A percentile compares a stretch with the other conserved stretches of the same genome.
Evolutionary conservation across 2,888 invertebrate species (phyloP).

Genomic region (Aspidiotus rigidus): DNA sequence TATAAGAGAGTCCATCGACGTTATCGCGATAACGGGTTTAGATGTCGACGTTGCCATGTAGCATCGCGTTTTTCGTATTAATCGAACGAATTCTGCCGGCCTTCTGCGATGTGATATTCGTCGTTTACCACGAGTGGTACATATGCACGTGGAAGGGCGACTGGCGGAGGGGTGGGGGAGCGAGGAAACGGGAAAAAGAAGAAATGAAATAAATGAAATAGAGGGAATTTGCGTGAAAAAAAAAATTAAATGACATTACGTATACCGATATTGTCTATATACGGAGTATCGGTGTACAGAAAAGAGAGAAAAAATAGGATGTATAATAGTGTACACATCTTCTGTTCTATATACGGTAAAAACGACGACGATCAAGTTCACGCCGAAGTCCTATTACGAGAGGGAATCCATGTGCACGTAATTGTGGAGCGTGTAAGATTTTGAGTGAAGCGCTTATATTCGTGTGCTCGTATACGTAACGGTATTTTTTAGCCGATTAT

Average conservation of each 20-base stretch:
- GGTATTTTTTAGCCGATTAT: neutral
- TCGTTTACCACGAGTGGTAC: neutral
- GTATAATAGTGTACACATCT: no score
- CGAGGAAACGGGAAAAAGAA: no score
- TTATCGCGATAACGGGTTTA: constrained; percentile 29
- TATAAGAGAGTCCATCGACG: constrained; percentile 20
- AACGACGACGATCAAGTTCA: neutral
- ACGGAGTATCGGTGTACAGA: no score
- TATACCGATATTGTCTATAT: no score
- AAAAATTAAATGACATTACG: no score
- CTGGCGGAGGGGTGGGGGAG: no score
- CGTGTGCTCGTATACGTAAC: neutral
- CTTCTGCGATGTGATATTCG: neutral
- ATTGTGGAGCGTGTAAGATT: neutral
- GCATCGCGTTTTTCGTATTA: neutral
- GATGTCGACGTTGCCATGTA: constrained; percentile 11
- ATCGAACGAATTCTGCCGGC: constrained; percentile 7
- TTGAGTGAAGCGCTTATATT: neutral
- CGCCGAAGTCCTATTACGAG: neutral
- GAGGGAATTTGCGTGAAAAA: no score
- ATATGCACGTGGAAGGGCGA: no score
- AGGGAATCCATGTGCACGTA: no score
- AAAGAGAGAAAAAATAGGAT: no score
- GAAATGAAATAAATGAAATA: no score
- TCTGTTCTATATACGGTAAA: neutral